Conservation (phyloP, 1,140 invertebrate genomes). For the Maniola jurtina region DNA sequence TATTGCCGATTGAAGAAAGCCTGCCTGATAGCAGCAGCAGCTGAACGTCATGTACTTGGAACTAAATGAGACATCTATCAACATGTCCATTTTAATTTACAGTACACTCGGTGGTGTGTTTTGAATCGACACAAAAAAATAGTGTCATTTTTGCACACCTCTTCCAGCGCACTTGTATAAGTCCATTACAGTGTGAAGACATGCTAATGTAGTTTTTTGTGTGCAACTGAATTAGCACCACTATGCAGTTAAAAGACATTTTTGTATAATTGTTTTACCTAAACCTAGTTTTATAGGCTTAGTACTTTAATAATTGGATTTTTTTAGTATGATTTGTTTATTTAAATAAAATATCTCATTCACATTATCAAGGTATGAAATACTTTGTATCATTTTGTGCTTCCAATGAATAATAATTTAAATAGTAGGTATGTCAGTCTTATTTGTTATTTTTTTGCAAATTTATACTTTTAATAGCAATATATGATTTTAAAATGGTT, state of each 20-base stretch:
- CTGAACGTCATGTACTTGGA: too few relatives aligned
- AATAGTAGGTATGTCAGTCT: conserved; percentile 22
- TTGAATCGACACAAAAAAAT: too few relatives aligned
- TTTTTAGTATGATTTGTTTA: neutral
- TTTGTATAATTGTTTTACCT: neutral
- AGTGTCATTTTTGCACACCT: too few relatives aligned
- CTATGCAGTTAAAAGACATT: conserved; percentile 1
- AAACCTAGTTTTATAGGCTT: conserved; percentile 15
- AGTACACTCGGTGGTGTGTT: too few relatives aligned
- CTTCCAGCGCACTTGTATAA: too few relatives aligned
- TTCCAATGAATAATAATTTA: conserved; percentile 17
- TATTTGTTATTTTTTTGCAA: conserved; percentile 33
- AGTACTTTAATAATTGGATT: neutral
- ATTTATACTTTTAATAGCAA: conserved; percentile 22
- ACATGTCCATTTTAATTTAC: too few relatives aligned
- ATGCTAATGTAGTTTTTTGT: too few relatives aligned
- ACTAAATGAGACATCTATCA: too few relatives aligned
- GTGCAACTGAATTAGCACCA: too few relatives aligned
- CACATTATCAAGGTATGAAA: neutral
- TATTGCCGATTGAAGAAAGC: too few relatives aligned
- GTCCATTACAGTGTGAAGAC: too few relatives aligned
- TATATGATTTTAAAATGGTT: conserved; percentile 19
- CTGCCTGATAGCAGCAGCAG: too few relatives aligned
- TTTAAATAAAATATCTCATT: neutral
- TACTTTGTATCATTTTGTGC: conserved; percentile 15